Conservation (phyloP, 2,113 vertebrate species). For the Cololabis saira region DNA sequence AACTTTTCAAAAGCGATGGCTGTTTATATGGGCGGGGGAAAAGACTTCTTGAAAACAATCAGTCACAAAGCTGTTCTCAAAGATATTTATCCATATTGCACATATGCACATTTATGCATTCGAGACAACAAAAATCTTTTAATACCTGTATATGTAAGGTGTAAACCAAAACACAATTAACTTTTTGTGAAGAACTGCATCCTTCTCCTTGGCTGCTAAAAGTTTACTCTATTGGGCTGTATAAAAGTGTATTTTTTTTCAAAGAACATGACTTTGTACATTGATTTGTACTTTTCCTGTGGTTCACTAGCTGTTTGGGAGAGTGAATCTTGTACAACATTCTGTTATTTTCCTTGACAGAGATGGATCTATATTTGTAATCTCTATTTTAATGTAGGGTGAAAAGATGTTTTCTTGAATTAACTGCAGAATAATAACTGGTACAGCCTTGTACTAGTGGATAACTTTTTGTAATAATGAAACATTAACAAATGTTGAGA, state of each 20-base stretch:
- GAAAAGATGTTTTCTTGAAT: constrained; percentile 56
- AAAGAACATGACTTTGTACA: constrained; percentile 39
- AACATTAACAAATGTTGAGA: constrained; percentile 61
- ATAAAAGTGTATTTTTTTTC: constrained; percentile 54
- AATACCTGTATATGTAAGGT: constrained; percentile 46
- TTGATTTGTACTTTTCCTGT: constrained; percentile 60
- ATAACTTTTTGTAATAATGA: constrained; percentile 60
- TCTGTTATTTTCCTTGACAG: constrained; percentile 63
- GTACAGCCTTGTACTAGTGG: constrained; percentile 40
- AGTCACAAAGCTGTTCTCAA: constrained; percentile 21
- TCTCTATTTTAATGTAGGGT: constrained; percentile 66
- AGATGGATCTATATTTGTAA: constrained; percentile 72
- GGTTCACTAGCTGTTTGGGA: constrained; percentile 46
- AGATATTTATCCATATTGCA: constrained; percentile 57
- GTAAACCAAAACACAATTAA: constrained; percentile 72
- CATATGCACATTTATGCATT: constrained; percentile 60
- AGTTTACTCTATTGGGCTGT: constrained; percentile 30
- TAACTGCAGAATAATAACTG: constrained; percentile 33
- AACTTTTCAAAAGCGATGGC: too few relatives aligned
- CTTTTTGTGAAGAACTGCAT: constrained; percentile 62
- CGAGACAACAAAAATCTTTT: constrained; percentile 40
- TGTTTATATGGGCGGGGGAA: too few relatives aligned
- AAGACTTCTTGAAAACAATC: not conserved
- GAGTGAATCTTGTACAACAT: constrained; percentile 64
- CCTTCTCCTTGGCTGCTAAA: constrained; percentile 57